Evolutionary conservation across 2,888 invertebrate genomes (phyloP).

Genomic region (Drosophila recens): DNA sequence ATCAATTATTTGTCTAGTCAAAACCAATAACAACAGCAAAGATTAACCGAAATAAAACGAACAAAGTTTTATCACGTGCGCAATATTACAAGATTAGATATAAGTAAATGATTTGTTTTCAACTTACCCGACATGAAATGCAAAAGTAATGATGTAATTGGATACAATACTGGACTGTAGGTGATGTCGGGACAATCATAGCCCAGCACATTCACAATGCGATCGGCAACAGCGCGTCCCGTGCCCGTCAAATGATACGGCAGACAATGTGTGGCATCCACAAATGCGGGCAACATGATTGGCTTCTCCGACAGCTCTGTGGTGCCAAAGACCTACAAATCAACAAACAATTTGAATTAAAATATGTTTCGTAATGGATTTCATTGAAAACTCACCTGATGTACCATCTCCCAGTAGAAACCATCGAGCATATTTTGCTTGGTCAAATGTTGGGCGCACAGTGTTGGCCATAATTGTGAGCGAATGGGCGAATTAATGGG

Average conservation of each 20-base stretch:
- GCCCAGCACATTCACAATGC: slow-evolving; percentile 95
- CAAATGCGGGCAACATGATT: slow-evolving; percentile 95
- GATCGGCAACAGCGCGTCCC: slow-evolving; percentile 94
- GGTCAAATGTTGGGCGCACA: slow-evolving; percentile 94
- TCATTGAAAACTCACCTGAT: slow-evolving; percentile 88
- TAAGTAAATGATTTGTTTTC: neutral
- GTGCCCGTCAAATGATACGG: slow-evolving; percentile 94
- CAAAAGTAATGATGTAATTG: slow-evolving; percentile 95
- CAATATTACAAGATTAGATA: neutral
- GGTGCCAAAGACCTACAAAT: slow-evolving; percentile 90
- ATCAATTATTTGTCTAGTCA: slow-evolving; percentile 64
- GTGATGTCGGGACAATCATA: slow-evolving; percentile 98
- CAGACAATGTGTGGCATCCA: slow-evolving; percentile 93
- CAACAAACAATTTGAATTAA: neutral
- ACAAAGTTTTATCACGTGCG: slow-evolving; percentile 35
- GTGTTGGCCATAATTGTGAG: slow-evolving; percentile 93
- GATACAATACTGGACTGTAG: slow-evolving; percentile 96
- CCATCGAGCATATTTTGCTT: slow-evolving; percentile 93
- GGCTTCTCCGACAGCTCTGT: slow-evolving; percentile 94
- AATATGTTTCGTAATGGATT: neutral
- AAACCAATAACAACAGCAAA: slow-evolving; percentile 49
- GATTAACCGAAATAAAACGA: slow-evolving; percentile 10
- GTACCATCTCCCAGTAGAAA: slow-evolving; percentile 98
- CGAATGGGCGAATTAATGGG: slow-evolving; percentile 94
- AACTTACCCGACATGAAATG: slow-evolving; percentile 97